phyloP scores from a whole-genome alignment of 2,113 vertebrate species.

The Bufo gargarizans region DNA sequence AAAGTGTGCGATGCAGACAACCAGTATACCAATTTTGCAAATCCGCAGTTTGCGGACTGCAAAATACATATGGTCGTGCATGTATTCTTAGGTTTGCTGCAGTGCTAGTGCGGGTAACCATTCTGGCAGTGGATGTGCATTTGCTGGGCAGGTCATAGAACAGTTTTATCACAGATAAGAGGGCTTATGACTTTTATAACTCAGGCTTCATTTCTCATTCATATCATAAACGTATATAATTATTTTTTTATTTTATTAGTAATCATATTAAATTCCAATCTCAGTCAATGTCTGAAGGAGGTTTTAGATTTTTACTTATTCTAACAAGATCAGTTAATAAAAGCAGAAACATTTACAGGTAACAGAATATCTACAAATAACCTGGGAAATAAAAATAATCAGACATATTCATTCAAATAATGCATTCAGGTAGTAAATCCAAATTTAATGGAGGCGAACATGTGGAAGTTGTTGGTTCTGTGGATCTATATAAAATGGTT shows the following conservation, averaged over 20 bases:
- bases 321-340: conserved; percentile 59
- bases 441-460: conserved; percentile 59
- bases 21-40: too few relatives aligned
- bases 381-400: conserved; percentile 1
- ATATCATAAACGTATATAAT: too few relatives aligned
- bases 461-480: conserved; percentile 46
- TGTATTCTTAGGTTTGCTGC: too few relatives aligned
- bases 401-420: conserved; percentile 61
- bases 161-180: too few relatives aligned
- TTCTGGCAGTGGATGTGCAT: too few relatives aligned
- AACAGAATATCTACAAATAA: conserved; percentile 55
- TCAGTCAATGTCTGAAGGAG: conserved; percentile 61
- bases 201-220: too few relatives aligned
- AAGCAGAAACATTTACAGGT: conserved; percentile 65
- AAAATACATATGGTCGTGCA: too few relatives aligned
- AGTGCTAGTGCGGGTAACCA: too few relatives aligned
- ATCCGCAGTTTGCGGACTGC: too few relatives aligned
- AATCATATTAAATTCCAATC: conserved; percentile 42
- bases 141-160: too few relatives aligned
- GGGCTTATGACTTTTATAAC: too few relatives aligned
- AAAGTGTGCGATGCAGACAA: too few relatives aligned
- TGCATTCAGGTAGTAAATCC: conserved; percentile 72
- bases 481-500: conserved; percentile 67
- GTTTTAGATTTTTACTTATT: conserved; percentile 62
- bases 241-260: neutral